phyloP scores from a whole-genome alignment of 2,888 invertebrate species.

The Chaetoderma sp. region DNA sequence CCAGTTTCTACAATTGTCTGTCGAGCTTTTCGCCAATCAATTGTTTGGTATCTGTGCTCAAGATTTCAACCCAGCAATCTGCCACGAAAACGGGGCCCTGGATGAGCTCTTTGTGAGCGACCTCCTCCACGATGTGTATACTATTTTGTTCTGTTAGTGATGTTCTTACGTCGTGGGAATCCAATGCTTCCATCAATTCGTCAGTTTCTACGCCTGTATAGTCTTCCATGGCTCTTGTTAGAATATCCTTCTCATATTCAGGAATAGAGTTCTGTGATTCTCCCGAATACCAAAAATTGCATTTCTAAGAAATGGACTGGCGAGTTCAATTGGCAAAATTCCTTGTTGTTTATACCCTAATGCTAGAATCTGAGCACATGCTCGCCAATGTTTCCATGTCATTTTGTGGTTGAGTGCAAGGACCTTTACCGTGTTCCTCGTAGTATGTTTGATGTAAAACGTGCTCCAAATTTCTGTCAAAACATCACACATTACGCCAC shows the following conservation, averaged over 20 bases:
- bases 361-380: slow-evolving; percentile 30
- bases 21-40: slow-evolving; percentile 11
- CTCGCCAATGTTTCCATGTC: slow-evolving; percentile 30
- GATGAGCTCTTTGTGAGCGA: slow-evolving; percentile 34
- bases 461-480: slow-evolving; percentile 30
- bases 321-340: slow-evolving; percentile 26
- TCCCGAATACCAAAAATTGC: slow-evolving; percentile 15
- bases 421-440: slow-evolving; percentile 23
- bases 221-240: slow-evolving; percentile 18
- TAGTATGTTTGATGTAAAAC: slow-evolving; percentile 25
- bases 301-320: slow-evolving; percentile 14
- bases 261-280: slow-evolving; percentile 22
- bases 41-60: slow-evolving; percentile 4
- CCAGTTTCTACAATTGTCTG: slow-evolving; percentile 5
- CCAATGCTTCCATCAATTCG: slow-evolving; percentile 28
- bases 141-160: slow-evolving; percentile 25
- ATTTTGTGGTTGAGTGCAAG: slow-evolving; percentile 33
- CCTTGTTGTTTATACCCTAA: slow-evolving; percentile 29
- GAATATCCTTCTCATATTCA: slow-evolving; percentile 13
- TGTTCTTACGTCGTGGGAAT: slow-evolving; percentile 22
- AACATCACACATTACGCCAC: slow-evolving; percentile 29
- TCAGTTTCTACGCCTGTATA: slow-evolving; percentile 21
- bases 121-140: slow-evolving; percentile 20
- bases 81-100: slow-evolving; percentile 30
- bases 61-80: slow-evolving; percentile 26